phyloP scores from a whole-genome alignment of 2,888 invertebrate genomes.

The Drosophila falleni region DNA sequence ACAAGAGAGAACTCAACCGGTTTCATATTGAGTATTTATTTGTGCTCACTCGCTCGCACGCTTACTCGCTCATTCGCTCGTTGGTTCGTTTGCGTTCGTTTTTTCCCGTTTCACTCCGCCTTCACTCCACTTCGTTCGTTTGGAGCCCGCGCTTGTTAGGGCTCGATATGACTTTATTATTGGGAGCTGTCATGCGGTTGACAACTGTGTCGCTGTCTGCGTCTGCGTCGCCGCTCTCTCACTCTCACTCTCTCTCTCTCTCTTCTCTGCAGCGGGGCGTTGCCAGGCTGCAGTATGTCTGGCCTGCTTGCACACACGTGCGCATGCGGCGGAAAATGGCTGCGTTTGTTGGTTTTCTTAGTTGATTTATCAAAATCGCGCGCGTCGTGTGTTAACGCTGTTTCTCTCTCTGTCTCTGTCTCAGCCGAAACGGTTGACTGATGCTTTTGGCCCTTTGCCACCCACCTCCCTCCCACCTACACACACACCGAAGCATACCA shows the following conservation, averaged over 20 bases:
- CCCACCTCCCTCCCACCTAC: not conserved
- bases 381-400: conserved; percentile 13
- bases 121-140: not conserved
- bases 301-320: conserved; percentile 47
- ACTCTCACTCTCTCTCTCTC: conserved; percentile 11
- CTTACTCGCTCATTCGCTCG: conserved; percentile 23
- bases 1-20: conserved; percentile 74
- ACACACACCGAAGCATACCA: not conserved
- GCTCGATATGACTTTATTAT: conserved; percentile 82
- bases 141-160: conserved; percentile 76
- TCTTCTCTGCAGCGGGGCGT: conserved; percentile 53
- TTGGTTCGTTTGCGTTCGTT: conserved; percentile 30
- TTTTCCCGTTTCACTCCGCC: conserved; percentile 18
- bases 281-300: conserved; percentile 37
- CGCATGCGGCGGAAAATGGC: conserved; percentile 72
- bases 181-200: conserved; percentile 80
- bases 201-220: conserved; percentile 80
- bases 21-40: conserved; percentile 37
- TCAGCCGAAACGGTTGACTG: conserved; percentile 56
- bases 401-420: conserved; percentile 45
- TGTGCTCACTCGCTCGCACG: conserved; percentile 34
- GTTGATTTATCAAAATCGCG: conserved; percentile 71
- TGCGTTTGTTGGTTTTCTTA: conserved; percentile 69
- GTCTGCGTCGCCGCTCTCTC: conserved; percentile 44
- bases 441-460: conserved; percentile 5